Evolutionary conservation across 2,113 vertebrate genomes (phyloP).

Genomic region (Gadus chalcogrammus): DNA sequence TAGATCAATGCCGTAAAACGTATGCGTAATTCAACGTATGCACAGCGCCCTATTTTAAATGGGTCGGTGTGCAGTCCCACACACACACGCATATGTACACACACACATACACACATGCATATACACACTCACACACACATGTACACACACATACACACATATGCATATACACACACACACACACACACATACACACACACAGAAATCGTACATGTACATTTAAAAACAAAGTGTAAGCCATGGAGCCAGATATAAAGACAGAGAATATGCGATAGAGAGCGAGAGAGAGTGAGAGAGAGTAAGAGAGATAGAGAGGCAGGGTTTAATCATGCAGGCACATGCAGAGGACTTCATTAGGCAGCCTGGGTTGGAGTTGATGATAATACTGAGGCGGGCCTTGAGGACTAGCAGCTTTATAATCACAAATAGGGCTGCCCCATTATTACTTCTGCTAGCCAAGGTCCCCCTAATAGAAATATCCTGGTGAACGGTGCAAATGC

Average conservation of each 20-base stretch:
- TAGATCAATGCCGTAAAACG: too few relatives aligned
- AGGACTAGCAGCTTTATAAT: constrained; percentile 45
- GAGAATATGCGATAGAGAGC: too few relatives aligned
- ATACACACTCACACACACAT: constrained; percentile 2
- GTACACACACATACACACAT: background rate
- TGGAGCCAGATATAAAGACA: too few relatives aligned
- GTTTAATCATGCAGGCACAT: constrained; percentile 62
- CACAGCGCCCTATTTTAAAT: background rate
- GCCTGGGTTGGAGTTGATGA: constrained; percentile 42
- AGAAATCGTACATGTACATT: too few relatives aligned
- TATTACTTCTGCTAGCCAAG: constrained; percentile 48
- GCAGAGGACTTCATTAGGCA: constrained; percentile 62
- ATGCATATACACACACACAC: too few relatives aligned
- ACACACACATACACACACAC: too few relatives aligned
- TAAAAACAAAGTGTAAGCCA: too few relatives aligned
- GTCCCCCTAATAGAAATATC: constrained; percentile 29
- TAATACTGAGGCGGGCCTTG: constrained; percentile 40
- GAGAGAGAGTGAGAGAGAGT: background rate
- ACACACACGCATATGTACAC: background rate
- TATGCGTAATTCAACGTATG: background rate
- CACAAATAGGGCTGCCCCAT: constrained; percentile 34
- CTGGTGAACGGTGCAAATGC: constrained; percentile 42
- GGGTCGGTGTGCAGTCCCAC: background rate
- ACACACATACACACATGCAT: constrained; percentile 22
- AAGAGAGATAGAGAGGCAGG: background rate